phyloP scores from a whole-genome alignment of 2,888 invertebrate genomes.

The Drosophila prolongata region DNA sequence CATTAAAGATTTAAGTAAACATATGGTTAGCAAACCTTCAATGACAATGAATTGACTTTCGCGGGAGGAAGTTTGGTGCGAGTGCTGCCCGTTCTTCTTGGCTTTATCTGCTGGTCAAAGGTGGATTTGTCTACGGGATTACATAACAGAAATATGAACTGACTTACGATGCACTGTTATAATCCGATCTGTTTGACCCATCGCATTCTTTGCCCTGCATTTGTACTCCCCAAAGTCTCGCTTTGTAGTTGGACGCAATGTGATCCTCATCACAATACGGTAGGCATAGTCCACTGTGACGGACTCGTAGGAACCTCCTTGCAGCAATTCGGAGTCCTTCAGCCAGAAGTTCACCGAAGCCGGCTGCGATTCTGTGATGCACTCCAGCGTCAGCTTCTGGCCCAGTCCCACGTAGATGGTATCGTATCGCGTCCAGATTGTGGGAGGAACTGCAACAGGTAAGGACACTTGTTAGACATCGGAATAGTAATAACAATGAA shows the following conservation, averaged over 20 bases:
- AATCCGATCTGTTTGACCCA: conserved; percentile 87
- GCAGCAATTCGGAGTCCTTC: conserved; percentile 82
- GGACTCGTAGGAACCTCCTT: conserved; percentile 83
- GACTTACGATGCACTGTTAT: conserved; percentile 81
- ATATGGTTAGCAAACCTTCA: conserved; percentile 66
- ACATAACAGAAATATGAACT: neutral
- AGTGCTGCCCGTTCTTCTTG: conserved; percentile 79
- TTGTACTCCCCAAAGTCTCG: conserved; percentile 91
- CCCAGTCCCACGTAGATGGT: conserved; percentile 82
- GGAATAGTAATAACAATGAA: too few relatives aligned
- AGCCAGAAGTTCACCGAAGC: conserved; percentile 84
- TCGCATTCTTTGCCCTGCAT: conserved; percentile 92
- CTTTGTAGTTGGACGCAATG: conserved; percentile 87
- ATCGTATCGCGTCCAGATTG: conserved; percentile 82
- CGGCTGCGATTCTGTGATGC: conserved; percentile 83
- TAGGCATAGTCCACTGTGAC: conserved; percentile 89
- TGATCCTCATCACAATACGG: conserved; percentile 90
- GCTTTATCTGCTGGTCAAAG: conserved; percentile 71
- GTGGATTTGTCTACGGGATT: neutral
- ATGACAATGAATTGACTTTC: conserved; percentile 81
- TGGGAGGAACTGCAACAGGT: conserved; percentile 79
- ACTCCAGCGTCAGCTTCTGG: conserved; percentile 82
- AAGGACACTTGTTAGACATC: too few relatives aligned
- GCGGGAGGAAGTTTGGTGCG: conserved; percentile 74
- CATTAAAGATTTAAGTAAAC: neutral